Percentiles rank a stretch among this genome's conserved stretches.
These are phyloP conservation scores for Cremastobaeus sp. DNA, from an alignment of 2,888 invertebrate genomes.

Conservation along the genomic window DNA sequence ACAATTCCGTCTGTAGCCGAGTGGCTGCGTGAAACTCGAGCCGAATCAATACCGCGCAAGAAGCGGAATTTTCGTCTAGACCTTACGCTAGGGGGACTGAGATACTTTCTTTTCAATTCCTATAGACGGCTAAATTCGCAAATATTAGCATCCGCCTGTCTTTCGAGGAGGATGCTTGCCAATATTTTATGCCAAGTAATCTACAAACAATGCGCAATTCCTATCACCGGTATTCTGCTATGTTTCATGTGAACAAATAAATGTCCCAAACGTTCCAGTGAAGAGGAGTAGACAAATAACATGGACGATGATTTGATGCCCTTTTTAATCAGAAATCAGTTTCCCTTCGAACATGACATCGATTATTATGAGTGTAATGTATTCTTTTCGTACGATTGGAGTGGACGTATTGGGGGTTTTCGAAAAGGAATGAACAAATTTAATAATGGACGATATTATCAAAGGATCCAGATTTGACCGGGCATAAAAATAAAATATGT, in stretches of 20 bases:
- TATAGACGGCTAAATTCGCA: slow-evolving; percentile 52
- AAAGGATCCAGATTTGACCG: slow-evolving; percentile 5
- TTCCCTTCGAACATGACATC: too few species aligned
- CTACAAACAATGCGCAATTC: slow-evolving; percentile 45
- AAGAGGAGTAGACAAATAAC: too few species aligned
- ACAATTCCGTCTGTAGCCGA: slow-evolving; percentile 42
- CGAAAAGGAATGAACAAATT: too few species aligned
- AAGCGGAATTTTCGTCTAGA: slow-evolving; percentile 60
- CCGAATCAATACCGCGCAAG: slow-evolving; percentile 59
- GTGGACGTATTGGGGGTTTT: too few species aligned
- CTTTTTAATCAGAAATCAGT: too few species aligned
- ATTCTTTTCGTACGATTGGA: too few species aligned
- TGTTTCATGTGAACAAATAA: slow-evolving; percentile 31
- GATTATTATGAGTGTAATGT: too few species aligned
- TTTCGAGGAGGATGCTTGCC: slow-evolving; percentile 38
- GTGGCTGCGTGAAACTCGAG: slow-evolving; percentile 52
- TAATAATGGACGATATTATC: slow-evolving; percentile 1
- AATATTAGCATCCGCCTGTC: slow-evolving; percentile 58
- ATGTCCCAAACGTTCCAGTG: slow-evolving; percentile 7
- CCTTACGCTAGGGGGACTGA: slow-evolving; percentile 44
- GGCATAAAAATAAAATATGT: slow-evolving; percentile 26
- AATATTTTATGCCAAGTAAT: slow-evolving; percentile 55
- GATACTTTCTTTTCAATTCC: slow-evolving; percentile 51
- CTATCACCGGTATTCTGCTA: slow-evolving; percentile 23
- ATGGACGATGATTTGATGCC: too few species aligned